Conservation (phyloP, 30 jellyfish, hydroid and myxozoan genomes). For the Pelagia noctiluca region DNA sequence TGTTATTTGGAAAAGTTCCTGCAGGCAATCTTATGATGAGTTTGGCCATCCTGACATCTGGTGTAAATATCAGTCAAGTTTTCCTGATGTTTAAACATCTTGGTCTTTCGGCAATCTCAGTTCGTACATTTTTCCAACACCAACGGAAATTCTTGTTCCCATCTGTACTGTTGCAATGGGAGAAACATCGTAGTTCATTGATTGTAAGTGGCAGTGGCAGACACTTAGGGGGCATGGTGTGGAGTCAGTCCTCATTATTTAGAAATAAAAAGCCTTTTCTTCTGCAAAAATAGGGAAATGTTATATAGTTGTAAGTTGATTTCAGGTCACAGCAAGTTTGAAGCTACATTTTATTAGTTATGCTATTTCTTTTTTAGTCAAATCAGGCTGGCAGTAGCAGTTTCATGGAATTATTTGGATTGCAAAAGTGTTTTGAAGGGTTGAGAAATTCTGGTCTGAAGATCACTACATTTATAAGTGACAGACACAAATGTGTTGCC, state of each 20-base stretch:
- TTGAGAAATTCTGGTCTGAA: background rate
- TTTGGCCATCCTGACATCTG: constrained; percentile 23
- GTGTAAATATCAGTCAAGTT: constrained; percentile 32
- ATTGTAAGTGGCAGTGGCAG: background rate
- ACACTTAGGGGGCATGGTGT: background rate
- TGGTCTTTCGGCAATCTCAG: constrained; percentile 22
- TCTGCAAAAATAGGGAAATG: background rate
- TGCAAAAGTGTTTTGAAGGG: background rate
- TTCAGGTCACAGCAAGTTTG: background rate
- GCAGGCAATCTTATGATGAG: constrained; percentile 42
- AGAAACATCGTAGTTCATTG: constrained; percentile 16
- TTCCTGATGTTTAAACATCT: constrained; percentile 28
- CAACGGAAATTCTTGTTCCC: constrained; percentile 46
- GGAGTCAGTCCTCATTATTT: background rate
- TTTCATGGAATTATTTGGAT: background rate
- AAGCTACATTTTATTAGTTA: too few species aligned
- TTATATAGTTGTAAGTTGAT: background rate
- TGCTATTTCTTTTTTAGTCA: constrained; percentile 3
- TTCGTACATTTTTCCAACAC: constrained; percentile 38
- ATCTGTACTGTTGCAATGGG: constrained; percentile 34
- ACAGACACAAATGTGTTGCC: constrained; percentile 42
- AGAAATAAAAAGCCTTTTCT: background rate
- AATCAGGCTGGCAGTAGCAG: constrained; percentile 27
- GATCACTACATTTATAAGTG: constrained; percentile 7
- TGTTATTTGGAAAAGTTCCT: constrained; percentile 10